These are phyloP conservation scores for Myopa testacea DNA, from an alignment of 2,888 invertebrate species.

Conservation along the genomic window DNA sequence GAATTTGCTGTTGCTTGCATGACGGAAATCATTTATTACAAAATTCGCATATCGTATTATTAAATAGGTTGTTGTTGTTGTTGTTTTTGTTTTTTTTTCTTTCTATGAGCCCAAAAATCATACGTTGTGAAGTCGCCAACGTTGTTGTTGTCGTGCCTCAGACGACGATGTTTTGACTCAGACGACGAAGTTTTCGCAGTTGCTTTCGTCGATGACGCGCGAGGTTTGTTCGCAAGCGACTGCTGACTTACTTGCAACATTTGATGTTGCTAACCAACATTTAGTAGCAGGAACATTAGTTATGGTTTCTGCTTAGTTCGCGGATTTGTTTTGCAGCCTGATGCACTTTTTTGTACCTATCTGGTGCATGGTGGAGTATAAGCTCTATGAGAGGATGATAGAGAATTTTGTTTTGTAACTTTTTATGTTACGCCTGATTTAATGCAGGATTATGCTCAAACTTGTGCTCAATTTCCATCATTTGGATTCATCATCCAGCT, in stretches of 20 bases:
- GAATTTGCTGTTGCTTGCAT: conserved; percentile 34
- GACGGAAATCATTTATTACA: conserved; percentile 44
- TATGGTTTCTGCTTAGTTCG: not conserved
- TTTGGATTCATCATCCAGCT: too few relatives aligned
- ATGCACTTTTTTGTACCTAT: not conserved
- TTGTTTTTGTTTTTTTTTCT: conserved; percentile 1
- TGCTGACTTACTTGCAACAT: not conserved
- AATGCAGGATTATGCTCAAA: too few relatives aligned
- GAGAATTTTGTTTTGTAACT: too few relatives aligned
- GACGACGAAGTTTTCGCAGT: conserved; percentile 13
- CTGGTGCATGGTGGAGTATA: too few relatives aligned
- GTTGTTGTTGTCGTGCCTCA: not conserved
- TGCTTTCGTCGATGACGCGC: not conserved
- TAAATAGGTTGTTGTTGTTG: not conserved
- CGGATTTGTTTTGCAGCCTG: not conserved
- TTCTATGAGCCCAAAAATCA: conserved; percentile 14
- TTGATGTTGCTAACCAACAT: conserved; percentile 4
- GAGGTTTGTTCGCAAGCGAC: not conserved
- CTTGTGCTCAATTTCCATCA: too few relatives aligned
- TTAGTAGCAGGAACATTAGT: not conserved
- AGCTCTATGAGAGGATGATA: too few relatives aligned
- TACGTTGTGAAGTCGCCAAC: conserved; percentile 10
- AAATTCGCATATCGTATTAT: conserved; percentile 21
- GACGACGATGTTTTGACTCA: conserved; percentile 8
- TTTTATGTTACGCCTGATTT: too few relatives aligned